Percentiles rank a stretch among this genome's conserved stretches.
phyloP scores from a whole-genome alignment of 2,888 invertebrate genomes.

The Monochamus alternatus region DNA sequence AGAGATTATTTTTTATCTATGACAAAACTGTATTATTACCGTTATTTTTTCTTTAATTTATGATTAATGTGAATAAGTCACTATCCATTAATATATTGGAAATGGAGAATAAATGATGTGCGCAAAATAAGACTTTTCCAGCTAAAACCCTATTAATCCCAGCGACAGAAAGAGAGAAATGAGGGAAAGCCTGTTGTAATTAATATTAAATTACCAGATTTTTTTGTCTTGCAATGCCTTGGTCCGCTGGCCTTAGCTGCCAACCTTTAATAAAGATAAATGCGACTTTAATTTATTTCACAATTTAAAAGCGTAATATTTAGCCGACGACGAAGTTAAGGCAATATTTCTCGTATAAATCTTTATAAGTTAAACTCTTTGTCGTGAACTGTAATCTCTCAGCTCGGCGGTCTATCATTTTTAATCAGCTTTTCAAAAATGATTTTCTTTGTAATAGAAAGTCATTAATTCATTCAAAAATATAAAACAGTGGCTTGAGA shows the following conservation, averaged over 20 bases:
- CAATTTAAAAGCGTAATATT: constrained; percentile 23
- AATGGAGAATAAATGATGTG: no score
- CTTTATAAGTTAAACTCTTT: constrained; percentile 2
- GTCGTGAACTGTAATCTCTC: not conserved
- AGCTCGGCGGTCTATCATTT: constrained; percentile 1
- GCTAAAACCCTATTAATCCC: no score
- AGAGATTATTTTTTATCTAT: no score
- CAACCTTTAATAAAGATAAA: constrained; percentile 23
- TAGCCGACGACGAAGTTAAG: constrained; percentile 4
- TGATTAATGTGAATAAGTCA: no score
- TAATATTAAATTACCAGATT: constrained; percentile 15
- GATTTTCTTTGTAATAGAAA: no score
- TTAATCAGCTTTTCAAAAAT: not conserved
- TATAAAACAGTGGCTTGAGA: no score
- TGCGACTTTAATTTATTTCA: constrained; percentile 21
- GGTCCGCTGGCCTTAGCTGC: constrained; percentile 16
- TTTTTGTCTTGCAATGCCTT: constrained; percentile 8
- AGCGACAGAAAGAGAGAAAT: no score
- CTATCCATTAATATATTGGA: no score
- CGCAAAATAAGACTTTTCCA: no score
- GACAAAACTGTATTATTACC: no score
- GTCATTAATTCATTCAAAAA: no score
- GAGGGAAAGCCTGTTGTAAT: constrained; percentile 3
- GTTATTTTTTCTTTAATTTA: no score
- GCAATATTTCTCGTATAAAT: constrained; percentile 3